Conservation (phyloP, 2,888 invertebrate species). For the Apamea anceps region DNA sequence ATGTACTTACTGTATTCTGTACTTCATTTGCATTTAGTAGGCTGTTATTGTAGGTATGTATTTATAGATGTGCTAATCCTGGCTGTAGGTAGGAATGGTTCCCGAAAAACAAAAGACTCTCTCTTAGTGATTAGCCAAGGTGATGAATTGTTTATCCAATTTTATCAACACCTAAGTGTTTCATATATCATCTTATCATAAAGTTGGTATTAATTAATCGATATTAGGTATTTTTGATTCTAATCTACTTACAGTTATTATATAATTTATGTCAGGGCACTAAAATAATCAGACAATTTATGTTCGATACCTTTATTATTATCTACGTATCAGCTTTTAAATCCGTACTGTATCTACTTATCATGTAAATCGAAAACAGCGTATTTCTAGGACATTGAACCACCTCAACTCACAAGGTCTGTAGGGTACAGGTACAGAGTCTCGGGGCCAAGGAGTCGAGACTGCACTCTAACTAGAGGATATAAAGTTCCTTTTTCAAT, state of each 20-base stretch:
- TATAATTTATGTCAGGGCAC: conserved; percentile 1
- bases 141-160: not conserved
- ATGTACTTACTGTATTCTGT: too few relatives aligned
- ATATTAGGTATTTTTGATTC: not conserved
- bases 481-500: not conserved
- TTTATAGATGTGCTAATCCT: too few relatives aligned
- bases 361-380: not conserved
- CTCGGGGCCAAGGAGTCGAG: not conserved
- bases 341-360: not conserved
- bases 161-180: not conserved
- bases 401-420: not conserved
- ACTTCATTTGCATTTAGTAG: too few relatives aligned
- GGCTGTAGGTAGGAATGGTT: not conserved
- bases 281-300: conserved; percentile 8
- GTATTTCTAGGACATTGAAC: not conserved
- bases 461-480: not conserved
- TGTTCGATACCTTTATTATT: not conserved
- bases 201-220: not conserved
- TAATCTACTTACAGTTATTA: not conserved
- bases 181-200: not conserved
- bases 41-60: too few relatives aligned
- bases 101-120: conserved; percentile 1
- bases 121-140: too few relatives aligned
- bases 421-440: not conserved
- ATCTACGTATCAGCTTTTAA: not conserved